A percentile compares a stretch with the other conserved stretches of the same genome.
Conservation (phyloP, 2,888 invertebrate species). For the Cerceris rybyensis region DNA sequence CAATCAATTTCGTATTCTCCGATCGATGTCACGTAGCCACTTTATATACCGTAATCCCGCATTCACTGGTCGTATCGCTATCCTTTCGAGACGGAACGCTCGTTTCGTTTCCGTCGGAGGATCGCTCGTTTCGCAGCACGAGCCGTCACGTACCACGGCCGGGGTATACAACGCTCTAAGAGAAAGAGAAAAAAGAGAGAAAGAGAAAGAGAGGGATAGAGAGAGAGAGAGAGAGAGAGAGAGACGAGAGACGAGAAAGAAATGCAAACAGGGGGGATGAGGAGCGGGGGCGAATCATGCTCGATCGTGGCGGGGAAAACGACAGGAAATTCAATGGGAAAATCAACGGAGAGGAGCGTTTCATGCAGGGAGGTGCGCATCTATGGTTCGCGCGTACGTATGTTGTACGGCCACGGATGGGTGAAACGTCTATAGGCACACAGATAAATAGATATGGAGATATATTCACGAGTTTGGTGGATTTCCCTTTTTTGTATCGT, state of each 20-base stretch:
- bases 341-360: no score
- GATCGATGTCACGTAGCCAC: neutral
- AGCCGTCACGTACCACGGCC: neutral
- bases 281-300: no score
- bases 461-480: conserved; percentile 52
- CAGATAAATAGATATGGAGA: neutral
- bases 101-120: neutral
- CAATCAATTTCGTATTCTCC: conserved; percentile 2
- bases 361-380: neutral
- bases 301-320: no score
- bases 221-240: no score
- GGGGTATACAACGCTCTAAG: no score
- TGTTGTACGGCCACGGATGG: neutral
- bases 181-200: no score
- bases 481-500: conserved; percentile 43
- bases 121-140: neutral
- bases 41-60: neutral
- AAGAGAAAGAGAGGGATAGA: no score
- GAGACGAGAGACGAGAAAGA: no score
- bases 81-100: neutral
- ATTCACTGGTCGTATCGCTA: neutral
- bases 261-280: no score
- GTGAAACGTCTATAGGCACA: neutral
- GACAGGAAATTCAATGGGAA: no score
- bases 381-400: neutral